Conservation (phyloP, 2,113 vertebrate species). For the Scortum barcoo region DNA sequence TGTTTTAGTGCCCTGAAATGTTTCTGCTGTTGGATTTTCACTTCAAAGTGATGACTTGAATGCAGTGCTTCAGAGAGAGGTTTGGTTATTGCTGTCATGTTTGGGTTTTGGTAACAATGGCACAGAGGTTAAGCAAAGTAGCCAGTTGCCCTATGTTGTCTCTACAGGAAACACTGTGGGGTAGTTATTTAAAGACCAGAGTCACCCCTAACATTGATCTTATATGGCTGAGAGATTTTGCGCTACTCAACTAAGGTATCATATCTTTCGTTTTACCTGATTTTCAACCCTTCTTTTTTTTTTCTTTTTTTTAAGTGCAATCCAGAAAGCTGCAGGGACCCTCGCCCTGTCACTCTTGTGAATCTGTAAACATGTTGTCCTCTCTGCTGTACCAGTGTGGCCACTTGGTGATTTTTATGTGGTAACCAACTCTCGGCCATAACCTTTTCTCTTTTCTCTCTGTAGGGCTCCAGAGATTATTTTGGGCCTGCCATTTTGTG, state of each 20-base stretch:
- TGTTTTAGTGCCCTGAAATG: no score
- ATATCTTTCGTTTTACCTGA: background rate
- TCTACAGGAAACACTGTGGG: background rate
- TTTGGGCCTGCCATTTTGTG: conserved; percentile 97
- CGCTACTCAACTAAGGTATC: background rate
- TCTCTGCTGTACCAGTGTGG: background rate
- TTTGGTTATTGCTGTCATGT: background rate
- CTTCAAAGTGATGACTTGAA: background rate
- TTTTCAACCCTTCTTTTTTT: background rate
- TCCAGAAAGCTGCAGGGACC: background rate
- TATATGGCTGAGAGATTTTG: background rate
- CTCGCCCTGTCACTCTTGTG: background rate
- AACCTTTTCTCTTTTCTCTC: conserved; percentile 63
- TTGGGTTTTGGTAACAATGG: no score
- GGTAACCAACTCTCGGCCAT: background rate
- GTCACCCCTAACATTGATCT: background rate
- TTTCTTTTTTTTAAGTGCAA: background rate
- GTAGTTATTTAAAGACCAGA: background rate
- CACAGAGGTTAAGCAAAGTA: background rate
- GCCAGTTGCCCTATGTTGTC: background rate
- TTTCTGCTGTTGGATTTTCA: background rate
- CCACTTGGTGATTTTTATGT: conserved; percentile 5
- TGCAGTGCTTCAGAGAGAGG: background rate
- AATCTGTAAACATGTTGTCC: background rate
- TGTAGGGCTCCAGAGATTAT: conserved; percentile 98